phyloP scores from a whole-genome alignment of 2,797 vertebrate genomes.

The Poliocrania exsul region DNA sequence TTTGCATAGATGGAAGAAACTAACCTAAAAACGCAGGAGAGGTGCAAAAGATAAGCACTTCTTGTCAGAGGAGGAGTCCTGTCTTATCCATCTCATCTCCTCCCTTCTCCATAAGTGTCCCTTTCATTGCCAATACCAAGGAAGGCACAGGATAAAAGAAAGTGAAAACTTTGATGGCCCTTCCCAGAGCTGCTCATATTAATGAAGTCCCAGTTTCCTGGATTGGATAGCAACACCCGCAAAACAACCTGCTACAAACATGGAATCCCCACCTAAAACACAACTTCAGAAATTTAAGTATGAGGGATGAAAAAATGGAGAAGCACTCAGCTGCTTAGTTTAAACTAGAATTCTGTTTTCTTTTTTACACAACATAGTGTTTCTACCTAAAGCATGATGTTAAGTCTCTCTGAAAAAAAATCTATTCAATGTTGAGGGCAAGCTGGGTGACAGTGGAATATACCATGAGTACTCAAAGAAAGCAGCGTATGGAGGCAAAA shows the following conservation, averaged over 20 bases:
- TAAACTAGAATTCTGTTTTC: neutral
- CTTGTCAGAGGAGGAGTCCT: neutral
- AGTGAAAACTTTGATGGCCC: neutral
- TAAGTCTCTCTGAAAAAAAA: neutral
- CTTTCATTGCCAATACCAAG: neutral
- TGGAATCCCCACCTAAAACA: neutral
- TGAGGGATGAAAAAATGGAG: neutral
- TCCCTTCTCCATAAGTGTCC: fast-evolving
- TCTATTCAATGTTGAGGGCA: neutral
- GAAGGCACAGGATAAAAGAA: neutral
- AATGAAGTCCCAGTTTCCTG: neutral
- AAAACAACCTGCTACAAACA: neutral
- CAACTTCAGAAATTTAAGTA: neutral
- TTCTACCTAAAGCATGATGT: neutral
- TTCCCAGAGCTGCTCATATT: neutral
- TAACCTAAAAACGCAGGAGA: neutral
- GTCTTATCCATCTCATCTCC: neutral
- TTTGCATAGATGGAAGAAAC: neutral
- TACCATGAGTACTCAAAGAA: neutral
- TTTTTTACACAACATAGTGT: fast-evolving
- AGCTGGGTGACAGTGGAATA: neutral
- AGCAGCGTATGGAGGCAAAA: neutral
- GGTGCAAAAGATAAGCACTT: neutral
- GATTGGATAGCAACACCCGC: neutral
- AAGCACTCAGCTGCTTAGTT: neutral